Base-by-base conservation (phyloP, 2,797 vertebrate genomes). In the Brotula barbata region DNA sequence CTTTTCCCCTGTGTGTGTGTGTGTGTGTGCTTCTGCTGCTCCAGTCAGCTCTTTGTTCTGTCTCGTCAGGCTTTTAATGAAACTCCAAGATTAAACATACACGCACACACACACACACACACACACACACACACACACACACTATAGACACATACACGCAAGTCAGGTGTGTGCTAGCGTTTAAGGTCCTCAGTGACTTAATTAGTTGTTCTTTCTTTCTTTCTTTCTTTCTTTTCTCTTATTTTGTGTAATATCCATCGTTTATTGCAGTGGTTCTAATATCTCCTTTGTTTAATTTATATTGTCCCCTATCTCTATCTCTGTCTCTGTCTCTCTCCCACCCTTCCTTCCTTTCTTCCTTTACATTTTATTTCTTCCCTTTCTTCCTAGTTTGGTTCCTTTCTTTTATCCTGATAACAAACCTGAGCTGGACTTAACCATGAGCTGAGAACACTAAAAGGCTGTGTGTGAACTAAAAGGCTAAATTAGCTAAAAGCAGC, bases 41-140 rank as follows among this genome's bases (percentile, higher is more conserved):
- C 54, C 28, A 82, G 81, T 87, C 85, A 87, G 85, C 83, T 84
- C 80, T 87, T 87, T 87, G 80, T 87, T 84, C 73, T 87, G 81
- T 83, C 83, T 82, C 60, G 69, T 85, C 78, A 85, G 83, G 80
- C 60, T 82, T 83, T 85, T 85, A 84, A 82, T 85, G 78, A 86
- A 76, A 65, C 78, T 75, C 71, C 55, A 58, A 73, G 56, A 79
- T 79, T 84, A 77, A 75, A 80, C 61, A 70, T 73, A 70, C 64
- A 68, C 66, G 62, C 65, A 5, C 34, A 36, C 34, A 36, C 34
- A 36, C 34, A 53, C 9, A 36, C 49, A 37, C 49, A 37, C 49
- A 51, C 31, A 37, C 19, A 50, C 33, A 51, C 28, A 36, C 34
- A 5, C 34, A 36, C 34, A 36, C 9, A 36, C 34, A 36, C 25